Evolutionary conservation across 1,140 invertebrate genomes (phyloP), one percentile per base, ranked within the genome.

Genomic region (Aphidius gifuensis): DNA sequence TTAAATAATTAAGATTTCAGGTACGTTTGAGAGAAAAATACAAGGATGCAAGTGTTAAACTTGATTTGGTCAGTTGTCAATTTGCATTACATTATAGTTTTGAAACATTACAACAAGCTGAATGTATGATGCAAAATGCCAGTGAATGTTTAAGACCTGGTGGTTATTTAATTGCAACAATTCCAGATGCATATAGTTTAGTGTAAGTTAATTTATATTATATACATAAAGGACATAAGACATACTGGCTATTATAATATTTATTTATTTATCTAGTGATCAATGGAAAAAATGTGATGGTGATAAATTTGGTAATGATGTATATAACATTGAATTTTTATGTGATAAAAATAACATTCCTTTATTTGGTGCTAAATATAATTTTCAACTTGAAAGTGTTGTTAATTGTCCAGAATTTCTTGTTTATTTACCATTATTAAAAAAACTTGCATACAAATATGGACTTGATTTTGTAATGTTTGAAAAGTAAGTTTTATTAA

Each of bases 391-490:
- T 56, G 94, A 98, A 74, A 95, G 92, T 48, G 94, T 97, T 11
- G 97, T 99, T 0, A 89, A 99, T 77, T 99, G 97, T 83, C 97
- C 97, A 38, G 97, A 99, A 78, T 99, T 98, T 84, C 82, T 99
- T 40, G 96, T 99, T 11, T 89, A 98, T 80, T 93, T 98, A 78
- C 91, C 93, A 38, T 83, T 89, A 5, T 83, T 99, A 60, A 81
- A 88, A 65, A 92, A 93, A 77, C 80, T 98, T 68, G 93, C 92
- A 45, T 81, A 85, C 56, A 90, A 93, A 67, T 89, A 87, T 83
- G 92, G 90, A 5, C 82, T 98, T 63, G 87, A 95, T 74, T 82
- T 80, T 54, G 59, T 80, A 1, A 51, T 69, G 40, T 80, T 79
- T 65, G 76, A 81, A 70, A 73, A 72, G 77, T 77, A 73, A 70